Percentiles rank a stretch among this genome's conserved stretches.
These are phyloP conservation scores for Glyphotaelius pellucidus DNA, from an alignment of 2,888 invertebrate genomes.

Conservation along the genomic window DNA sequence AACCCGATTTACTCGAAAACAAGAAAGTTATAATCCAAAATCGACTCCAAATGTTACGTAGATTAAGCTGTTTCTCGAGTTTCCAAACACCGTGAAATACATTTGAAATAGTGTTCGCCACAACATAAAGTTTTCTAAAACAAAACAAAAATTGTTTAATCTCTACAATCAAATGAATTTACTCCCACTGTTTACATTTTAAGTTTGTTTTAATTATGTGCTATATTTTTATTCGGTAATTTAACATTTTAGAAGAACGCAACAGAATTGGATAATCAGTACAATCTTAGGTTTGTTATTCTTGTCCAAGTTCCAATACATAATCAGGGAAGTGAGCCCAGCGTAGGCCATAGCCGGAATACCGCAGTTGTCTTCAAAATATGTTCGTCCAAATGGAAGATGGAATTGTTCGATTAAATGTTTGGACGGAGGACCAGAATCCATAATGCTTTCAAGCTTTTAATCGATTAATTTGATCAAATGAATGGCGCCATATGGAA, in stretches of 20 bases:
- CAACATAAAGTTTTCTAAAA: too few relatives aligned
- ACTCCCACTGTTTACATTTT: too few relatives aligned
- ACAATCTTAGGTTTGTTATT: not conserved
- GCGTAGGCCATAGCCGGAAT: not conserved
- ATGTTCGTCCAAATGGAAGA: constrained; percentile 40
- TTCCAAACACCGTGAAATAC: too few relatives aligned
- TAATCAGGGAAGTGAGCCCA: not conserved
- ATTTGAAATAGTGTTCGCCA: too few relatives aligned
- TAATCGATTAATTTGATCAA: constrained; percentile 58
- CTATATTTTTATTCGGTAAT: not conserved
- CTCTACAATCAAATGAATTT: too few relatives aligned
- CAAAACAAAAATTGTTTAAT: too few relatives aligned
- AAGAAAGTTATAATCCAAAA: too few relatives aligned
- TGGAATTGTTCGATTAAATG: constrained; percentile 28
- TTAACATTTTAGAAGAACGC: not conserved
- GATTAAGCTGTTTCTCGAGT: too few relatives aligned
- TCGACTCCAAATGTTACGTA: too few relatives aligned
- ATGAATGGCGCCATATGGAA: constrained; percentile 56
- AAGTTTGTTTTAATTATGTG: not conserved
- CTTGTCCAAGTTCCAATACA: not conserved
- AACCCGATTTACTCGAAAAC: too few relatives aligned
- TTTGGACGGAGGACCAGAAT: constrained; percentile 48
- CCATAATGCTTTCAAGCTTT: constrained; percentile 39
- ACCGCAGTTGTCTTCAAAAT: constrained; percentile 12
- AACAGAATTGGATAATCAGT: not conserved